phyloP scores from a whole-genome alignment of 2,888 invertebrate genomes.

The Ashinkailepas kermadecensis region DNA sequence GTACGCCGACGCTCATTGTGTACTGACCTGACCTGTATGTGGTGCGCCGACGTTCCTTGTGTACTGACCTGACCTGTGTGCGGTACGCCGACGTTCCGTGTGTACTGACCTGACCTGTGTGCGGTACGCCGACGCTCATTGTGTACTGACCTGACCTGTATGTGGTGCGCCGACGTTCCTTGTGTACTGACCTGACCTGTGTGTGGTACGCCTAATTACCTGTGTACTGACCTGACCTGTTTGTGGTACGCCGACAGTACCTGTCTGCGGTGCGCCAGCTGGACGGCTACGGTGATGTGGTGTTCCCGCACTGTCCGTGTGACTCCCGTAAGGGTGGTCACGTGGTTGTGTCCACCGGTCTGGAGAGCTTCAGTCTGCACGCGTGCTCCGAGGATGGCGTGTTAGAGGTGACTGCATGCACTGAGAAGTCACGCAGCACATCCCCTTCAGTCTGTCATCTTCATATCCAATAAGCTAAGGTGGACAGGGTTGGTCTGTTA shows the following conservation, averaged over 20 bases:
- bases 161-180: too few species aligned
- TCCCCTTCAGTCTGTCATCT: too few species aligned
- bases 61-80: too few species aligned
- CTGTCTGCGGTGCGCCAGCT: slow-evolving; percentile 72
- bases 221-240: background rate
- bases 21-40: background rate
- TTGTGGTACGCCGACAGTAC: slow-evolving; percentile 49
- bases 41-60: background rate
- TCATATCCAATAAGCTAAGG: too few species aligned
- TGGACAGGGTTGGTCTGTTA: too few species aligned
- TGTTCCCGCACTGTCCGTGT: slow-evolving; percentile 89
- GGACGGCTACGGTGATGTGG: slow-evolving; percentile 86
- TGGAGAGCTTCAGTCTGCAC: slow-evolving; percentile 60
- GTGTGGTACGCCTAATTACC: too few species aligned
- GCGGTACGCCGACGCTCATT: too few species aligned
- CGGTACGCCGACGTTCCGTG: too few species aligned
- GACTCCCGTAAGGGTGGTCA: slow-evolving; percentile 84
- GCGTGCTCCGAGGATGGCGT: slow-evolving; percentile 77
- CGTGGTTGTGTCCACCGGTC: slow-evolving; percentile 65
- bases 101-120: too few species aligned
- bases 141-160: too few species aligned
- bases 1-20: background rate
- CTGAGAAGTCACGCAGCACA: too few species aligned
- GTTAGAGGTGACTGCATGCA: slow-evolving; percentile 49
- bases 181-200: too few species aligned